A percentile compares a stretch with the other conserved stretches of the same genome.
phyloP scores from a whole-genome alignment of 2,797 vertebrate species.

The Bucorvus abyssinicus region DNA sequence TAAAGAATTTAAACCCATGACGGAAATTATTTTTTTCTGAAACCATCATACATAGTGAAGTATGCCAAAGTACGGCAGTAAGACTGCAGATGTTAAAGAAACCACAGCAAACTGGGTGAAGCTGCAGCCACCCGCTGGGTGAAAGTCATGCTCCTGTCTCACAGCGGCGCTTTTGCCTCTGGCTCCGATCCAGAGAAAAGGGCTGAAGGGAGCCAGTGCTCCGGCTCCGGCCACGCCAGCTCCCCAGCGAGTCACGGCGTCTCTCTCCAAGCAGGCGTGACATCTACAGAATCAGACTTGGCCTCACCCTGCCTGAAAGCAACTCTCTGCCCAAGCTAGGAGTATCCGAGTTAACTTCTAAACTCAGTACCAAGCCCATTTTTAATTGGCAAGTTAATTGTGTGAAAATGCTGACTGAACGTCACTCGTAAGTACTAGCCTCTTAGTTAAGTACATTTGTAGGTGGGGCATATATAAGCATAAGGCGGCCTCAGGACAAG shows the following conservation, averaged over 20 bases:
- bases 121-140: neutral
- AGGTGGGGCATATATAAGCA: conserved; percentile 28
- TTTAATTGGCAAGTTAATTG: conserved; percentile 67
- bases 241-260: conserved; percentile 70
- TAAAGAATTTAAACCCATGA: neutral
- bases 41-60: neutral
- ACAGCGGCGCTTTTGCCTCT: neutral
- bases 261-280: conserved; percentile 68
- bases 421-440: conserved; percentile 17
- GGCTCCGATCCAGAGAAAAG: conserved; percentile 31
- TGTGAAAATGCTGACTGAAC: conserved; percentile 72
- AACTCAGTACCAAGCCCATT: conserved; percentile 62
- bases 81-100: neutral
- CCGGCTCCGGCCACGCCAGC: conserved; percentile 8
- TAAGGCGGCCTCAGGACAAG: conserved; percentile 7
- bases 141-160: neutral
- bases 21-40: neutral
- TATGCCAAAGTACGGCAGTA: neutral
- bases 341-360: conserved; percentile 69
- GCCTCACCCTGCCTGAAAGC: conserved; percentile 71
- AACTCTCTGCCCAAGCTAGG: conserved; percentile 70
- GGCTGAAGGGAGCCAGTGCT: conserved; percentile 2
- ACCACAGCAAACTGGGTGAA: neutral
- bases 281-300: conserved; percentile 47
- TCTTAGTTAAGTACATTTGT: conserved; percentile 48